Evolutionary conservation across 37 sponge, comb jelly and placozoan species (phyloP).

Genomic region (Geodia barretti): DNA sequence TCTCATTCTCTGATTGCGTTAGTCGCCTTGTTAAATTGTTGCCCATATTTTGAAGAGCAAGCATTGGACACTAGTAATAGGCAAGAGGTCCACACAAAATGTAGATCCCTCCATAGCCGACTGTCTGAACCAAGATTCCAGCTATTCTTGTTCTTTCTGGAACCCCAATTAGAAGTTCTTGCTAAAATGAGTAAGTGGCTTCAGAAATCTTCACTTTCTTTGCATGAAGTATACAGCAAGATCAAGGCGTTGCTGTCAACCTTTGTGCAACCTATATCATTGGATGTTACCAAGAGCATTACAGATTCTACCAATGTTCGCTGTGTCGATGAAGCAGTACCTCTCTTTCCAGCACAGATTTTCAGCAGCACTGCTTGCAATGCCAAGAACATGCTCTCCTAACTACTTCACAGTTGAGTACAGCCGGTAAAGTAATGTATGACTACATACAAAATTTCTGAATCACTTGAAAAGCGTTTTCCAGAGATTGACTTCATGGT

Average conservation of each 20-base stretch:
- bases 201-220: conserved; percentile 1
- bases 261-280: not conserved
- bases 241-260: conserved; percentile 5
- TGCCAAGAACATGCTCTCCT: conserved; percentile 1
- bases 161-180: not conserved
- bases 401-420: not conserved
- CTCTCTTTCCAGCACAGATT: conserved; percentile 4
- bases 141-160: not conserved
- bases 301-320: not conserved
- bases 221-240: conserved; percentile 15
- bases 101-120: conserved; percentile 6
- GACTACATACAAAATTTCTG: not conserved
- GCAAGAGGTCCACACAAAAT: conserved; percentile 3
- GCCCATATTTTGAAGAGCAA: conserved; percentile 36
- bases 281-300: not conserved
- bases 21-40: no score
- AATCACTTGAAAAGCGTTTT: conserved; percentile 4
- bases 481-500: conserved; percentile 13
- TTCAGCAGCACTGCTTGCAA: no score
- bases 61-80: conserved; percentile 5
- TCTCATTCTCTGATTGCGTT: not conserved
- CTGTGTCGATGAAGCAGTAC: not conserved
- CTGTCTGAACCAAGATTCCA: not conserved
- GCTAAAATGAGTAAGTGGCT: conserved; percentile 13
- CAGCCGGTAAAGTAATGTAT: no score